These are phyloP conservation scores for Ceratosolen solmsi DNA, from an alignment of 1,140 invertebrate genomes.

Conservation along the genomic window DNA sequence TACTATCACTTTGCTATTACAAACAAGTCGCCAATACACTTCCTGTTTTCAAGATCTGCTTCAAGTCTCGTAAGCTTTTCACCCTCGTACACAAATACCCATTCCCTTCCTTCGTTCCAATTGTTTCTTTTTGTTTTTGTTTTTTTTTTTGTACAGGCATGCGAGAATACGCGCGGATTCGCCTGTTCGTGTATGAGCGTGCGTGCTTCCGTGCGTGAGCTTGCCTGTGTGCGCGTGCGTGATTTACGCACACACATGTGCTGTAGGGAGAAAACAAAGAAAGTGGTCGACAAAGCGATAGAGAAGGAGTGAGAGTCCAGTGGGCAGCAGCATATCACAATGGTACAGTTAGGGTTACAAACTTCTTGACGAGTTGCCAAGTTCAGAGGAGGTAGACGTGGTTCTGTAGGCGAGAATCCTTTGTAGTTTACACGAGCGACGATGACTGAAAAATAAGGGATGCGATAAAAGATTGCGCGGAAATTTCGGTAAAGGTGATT, in stretches of 20 bases:
- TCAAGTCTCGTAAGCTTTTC: background rate
- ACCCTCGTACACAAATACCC: background rate
- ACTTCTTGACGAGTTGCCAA: slow-evolving; percentile 72
- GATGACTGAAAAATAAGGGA: slow-evolving; percentile 54
- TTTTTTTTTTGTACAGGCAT: background rate
- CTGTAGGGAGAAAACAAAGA: slow-evolving; percentile 8
- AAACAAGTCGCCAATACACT: background rate
- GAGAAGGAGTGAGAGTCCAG: background rate
- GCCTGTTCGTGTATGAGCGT: no score
- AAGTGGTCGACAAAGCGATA: background rate
- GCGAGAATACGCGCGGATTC: no score
- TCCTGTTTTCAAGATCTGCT: slow-evolving; percentile 9
- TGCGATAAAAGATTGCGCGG: slow-evolving; percentile 26
- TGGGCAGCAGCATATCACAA: slow-evolving; percentile 61
- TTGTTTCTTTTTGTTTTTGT: slow-evolving; percentile 10
- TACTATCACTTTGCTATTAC: slow-evolving; percentile 1
- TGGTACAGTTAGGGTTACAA: slow-evolving; percentile 69
- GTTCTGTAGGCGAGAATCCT: slow-evolving; percentile 30
- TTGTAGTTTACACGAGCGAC: slow-evolving; percentile 15
- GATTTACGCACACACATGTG: background rate
- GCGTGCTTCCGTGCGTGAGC: no score
- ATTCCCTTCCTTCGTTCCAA: background rate
- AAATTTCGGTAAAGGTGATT: slow-evolving; percentile 14
- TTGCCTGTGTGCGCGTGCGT: no score
- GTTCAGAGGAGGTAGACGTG: slow-evolving; percentile 53